Evolutionary conservation across 53 echinoderm and acorn worm genomes (phyloP).

Genomic region (Henricia sp.): DNA sequence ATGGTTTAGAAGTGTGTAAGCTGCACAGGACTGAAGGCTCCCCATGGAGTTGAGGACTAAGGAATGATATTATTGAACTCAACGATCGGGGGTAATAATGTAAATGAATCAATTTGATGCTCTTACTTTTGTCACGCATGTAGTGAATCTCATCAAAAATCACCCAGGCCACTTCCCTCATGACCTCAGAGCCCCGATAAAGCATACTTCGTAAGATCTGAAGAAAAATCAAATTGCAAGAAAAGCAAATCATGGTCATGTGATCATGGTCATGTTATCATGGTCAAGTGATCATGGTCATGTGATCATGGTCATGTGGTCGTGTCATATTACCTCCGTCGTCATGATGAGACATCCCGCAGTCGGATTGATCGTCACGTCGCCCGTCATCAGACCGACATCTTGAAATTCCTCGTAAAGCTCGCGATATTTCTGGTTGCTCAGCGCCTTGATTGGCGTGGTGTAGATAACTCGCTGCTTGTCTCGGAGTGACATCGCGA

Average conservation of each 20-base stretch:
- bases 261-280: too few relatives aligned
- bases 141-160: slow-evolving; percentile 99
- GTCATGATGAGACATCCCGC: slow-evolving; percentile 99
- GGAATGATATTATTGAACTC: too few relatives aligned
- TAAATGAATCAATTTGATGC: too few relatives aligned
- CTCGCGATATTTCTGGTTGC: slow-evolving; percentile 96
- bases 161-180: slow-evolving; percentile 97
- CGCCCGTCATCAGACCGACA: slow-evolving; percentile 98
- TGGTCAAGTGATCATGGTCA: too few relatives aligned
- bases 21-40: too few relatives aligned
- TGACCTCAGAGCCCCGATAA: slow-evolving; percentile 94
- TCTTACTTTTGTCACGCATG: slow-evolving; percentile 98
- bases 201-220: slow-evolving; percentile 97
- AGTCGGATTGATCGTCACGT: slow-evolving; percentile 96
- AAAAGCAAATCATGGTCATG: neutral
- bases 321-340: slow-evolving; percentile 96
- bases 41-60: too few relatives aligned
- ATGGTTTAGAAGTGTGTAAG: too few relatives aligned
- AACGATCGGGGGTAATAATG: too few relatives aligned
- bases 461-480: slow-evolving; percentile 98
- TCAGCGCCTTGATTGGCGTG: slow-evolving; percentile 99
- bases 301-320: too few relatives aligned
- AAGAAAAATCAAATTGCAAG: neutral
- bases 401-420: slow-evolving; percentile 96
- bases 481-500: slow-evolving; percentile 98